phyloP scores from a whole-genome alignment of 2,888 invertebrate genomes.

The Platynereis dumerilii region DNA sequence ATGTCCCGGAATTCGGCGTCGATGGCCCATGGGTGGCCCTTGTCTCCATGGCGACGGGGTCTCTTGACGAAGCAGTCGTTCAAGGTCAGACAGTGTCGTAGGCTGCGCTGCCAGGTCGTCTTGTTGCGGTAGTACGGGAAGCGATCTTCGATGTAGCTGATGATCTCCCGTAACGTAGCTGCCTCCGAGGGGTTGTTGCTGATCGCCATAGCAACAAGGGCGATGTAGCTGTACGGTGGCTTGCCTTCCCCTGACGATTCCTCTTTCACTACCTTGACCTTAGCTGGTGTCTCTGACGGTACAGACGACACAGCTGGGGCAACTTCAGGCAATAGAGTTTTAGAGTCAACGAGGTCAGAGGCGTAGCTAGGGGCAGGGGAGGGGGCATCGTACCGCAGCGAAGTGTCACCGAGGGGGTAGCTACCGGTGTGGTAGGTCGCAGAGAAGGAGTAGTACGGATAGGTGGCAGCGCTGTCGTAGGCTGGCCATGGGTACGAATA shows the following conservation, averaged over 20 bases:
- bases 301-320: too few relatives aligned
- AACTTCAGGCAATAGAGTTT: too few relatives aligned
- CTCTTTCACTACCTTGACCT: too few relatives aligned
- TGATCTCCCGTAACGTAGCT: slow-evolving; percentile 48
- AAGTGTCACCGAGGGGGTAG: too few relatives aligned
- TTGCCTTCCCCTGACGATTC: slow-evolving; percentile 43
- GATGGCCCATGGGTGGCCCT: slow-evolving; percentile 54
- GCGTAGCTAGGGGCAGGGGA: too few relatives aligned
- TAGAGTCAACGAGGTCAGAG: too few relatives aligned
- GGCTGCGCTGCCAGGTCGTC: slow-evolving; percentile 54
- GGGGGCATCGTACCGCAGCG: too few relatives aligned
- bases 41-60: slow-evolving; percentile 47
- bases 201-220: slow-evolving; percentile 54
- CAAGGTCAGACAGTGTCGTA: slow-evolving; percentile 54
- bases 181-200: slow-evolving; percentile 44
- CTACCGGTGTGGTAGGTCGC: too few relatives aligned
- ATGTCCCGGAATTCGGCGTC: slow-evolving; percentile 50
- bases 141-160: slow-evolving; percentile 47
- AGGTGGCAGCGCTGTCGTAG: too few relatives aligned
- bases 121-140: slow-evolving; percentile 50
- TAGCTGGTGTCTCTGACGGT: too few relatives aligned
- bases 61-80: slow-evolving; percentile 56
- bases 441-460: too few relatives aligned
- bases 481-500: too few relatives aligned
- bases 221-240: slow-evolving; percentile 54